Conservation (phyloP, 2,888 invertebrate species). For the Ochlodes sylvanus region DNA sequence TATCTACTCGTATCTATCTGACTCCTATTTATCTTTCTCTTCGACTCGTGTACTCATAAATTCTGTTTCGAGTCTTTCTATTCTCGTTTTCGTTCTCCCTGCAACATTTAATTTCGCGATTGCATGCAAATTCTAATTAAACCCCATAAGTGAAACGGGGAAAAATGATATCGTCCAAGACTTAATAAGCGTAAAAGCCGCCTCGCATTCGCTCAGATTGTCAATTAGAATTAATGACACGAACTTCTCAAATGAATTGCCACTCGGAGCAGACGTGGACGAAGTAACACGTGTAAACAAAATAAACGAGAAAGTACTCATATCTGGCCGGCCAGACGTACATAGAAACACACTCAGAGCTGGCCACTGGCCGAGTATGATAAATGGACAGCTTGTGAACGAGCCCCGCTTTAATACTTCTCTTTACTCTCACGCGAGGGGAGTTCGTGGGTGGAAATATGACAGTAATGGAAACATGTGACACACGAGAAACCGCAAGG, state of each 20-base stretch:
- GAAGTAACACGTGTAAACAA: constrained; percentile 66
- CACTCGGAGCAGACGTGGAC: constrained; percentile 53
- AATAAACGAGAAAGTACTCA: constrained; percentile 58
- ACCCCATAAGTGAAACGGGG: constrained; percentile 4
- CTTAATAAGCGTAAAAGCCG: constrained; percentile 21
- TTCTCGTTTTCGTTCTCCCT: not conserved
- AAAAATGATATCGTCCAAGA: constrained; percentile 14
- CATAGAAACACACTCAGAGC: constrained; percentile 79
- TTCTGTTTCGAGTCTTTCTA: not conserved
- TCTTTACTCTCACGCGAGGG: constrained; percentile 55
- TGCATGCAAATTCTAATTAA: constrained; percentile 13
- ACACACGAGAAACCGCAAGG: constrained; percentile 57
- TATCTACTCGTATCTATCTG: constrained; percentile 3
- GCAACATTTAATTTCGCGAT: constrained; percentile 1
- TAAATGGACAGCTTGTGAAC: constrained; percentile 65
- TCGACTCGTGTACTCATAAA: not conserved
- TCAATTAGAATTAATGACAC: constrained; percentile 41
- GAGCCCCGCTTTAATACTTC: constrained; percentile 64
- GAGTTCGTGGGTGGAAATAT: constrained; percentile 58
- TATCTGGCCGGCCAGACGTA: constrained; percentile 56
- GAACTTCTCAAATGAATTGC: constrained; percentile 46
- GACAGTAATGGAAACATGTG: constrained; percentile 72
- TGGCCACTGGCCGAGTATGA: constrained; percentile 69
- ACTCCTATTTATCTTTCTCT: not conserved
- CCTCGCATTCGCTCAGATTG: constrained; percentile 6